A percentile compares a stretch with the other conserved stretches of the same genome.
Evolutionary conservation across 1,140 invertebrate genomes (phyloP).

Genomic region (Conus ventricosus): DNA sequence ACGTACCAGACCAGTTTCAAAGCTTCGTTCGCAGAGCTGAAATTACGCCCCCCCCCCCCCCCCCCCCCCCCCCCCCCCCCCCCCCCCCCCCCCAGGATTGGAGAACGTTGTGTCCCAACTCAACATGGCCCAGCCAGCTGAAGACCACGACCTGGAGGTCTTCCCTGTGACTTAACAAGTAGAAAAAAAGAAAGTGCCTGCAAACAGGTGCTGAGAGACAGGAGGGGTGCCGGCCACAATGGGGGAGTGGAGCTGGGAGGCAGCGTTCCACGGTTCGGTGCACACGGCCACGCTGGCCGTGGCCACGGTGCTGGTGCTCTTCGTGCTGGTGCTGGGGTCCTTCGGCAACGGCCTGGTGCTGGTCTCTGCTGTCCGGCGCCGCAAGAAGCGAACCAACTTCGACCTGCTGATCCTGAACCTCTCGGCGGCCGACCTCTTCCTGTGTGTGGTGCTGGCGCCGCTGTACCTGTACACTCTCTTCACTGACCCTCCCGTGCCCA

Average conservation of each 20-base stretch:
- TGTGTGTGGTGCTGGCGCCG: constrained; percentile 59
- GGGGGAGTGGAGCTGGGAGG: constrained; percentile 35
- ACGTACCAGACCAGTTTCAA: too few species aligned
- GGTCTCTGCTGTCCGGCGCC: constrained; percentile 49
- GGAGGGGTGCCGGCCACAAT: not conserved
- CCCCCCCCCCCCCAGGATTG: too few species aligned
- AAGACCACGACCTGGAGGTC: too few species aligned
- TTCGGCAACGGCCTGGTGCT: constrained; percentile 62
- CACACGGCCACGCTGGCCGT: constrained; percentile 60
- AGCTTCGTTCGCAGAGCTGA: too few species aligned
- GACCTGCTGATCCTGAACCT: constrained; percentile 61
- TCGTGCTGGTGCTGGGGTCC: constrained; percentile 58
- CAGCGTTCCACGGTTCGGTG: constrained; percentile 54
- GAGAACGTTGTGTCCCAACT: too few species aligned
- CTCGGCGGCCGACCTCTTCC: constrained; percentile 59
- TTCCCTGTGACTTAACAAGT: too few species aligned
- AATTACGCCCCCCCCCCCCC: too few species aligned
- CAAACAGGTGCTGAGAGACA: not conserved
- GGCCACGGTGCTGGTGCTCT: constrained; percentile 57
- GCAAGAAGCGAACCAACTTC: constrained; percentile 52
- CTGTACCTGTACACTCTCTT: constrained; percentile 61
- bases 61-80: too few species aligned
- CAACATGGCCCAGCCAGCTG: too few species aligned
- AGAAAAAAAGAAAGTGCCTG: too few species aligned
- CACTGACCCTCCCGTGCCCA: constrained; percentile 52